Percentiles rank a stretch among this genome's conserved stretches.
phyloP scores from a whole-genome alignment of 2,888 invertebrate genomes.

The Spilosoma lubricipeda region DNA sequence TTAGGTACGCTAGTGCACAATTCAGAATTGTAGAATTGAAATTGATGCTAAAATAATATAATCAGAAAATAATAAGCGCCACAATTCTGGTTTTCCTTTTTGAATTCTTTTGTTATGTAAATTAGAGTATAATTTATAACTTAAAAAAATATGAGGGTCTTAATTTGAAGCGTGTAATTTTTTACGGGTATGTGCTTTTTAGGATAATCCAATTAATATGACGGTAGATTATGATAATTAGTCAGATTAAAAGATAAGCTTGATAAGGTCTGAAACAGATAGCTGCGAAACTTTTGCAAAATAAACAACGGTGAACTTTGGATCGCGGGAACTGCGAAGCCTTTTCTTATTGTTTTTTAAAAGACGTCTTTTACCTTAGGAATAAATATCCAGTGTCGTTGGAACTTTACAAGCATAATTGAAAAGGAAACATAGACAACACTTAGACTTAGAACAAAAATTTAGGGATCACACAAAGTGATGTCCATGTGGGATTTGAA shows the following conservation, averaged over 20 bases:
- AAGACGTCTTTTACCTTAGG: no score
- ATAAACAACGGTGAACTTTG: neutral
- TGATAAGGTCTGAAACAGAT: neutral
- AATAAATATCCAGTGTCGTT: no score
- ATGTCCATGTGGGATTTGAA: no score
- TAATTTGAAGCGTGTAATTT: neutral
- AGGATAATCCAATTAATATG: slow-evolving; percentile 1
- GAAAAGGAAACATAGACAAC: no score
- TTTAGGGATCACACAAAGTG: no score
- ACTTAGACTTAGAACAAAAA: no score
- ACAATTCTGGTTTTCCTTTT: neutral
- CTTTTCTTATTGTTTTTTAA: neutral
- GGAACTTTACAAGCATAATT: no score
- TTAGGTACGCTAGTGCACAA: neutral
- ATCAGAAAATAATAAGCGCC: no score
- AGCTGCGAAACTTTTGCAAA: no score
- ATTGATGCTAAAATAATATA: neutral
- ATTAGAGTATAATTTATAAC: slow-evolving; percentile 1
- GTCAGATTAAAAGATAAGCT: neutral
- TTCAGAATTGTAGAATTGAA: no score
- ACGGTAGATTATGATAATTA: neutral
- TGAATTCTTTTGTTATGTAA: neutral
- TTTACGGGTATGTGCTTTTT: neutral
- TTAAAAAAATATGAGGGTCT: neutral
- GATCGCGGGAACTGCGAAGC: neutral